phyloP scores from a whole-genome alignment of 2,113 vertebrate species.

The Centropristis striata region DNA sequence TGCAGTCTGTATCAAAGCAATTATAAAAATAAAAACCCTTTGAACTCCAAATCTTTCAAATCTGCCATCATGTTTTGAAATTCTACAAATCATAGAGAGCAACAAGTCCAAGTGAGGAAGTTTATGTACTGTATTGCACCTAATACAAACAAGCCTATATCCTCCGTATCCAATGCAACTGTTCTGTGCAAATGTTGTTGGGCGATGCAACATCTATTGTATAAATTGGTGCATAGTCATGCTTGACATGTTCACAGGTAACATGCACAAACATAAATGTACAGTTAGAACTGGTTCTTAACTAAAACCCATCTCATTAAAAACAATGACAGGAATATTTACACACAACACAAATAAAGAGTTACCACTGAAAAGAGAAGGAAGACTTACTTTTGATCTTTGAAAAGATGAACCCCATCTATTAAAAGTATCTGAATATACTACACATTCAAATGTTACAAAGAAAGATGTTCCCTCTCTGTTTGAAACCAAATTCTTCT shows the following conservation, averaged over 20 bases:
- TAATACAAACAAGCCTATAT: slow-evolving; percentile 54
- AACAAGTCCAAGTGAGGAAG: slow-evolving; percentile 71
- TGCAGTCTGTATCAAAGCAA: slow-evolving; percentile 86
- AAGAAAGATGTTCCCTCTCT: slow-evolving; percentile 64
- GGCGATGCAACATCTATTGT: slow-evolving; percentile 68
- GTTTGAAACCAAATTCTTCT: slow-evolving; percentile 39
- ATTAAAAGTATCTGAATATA: slow-evolving; percentile 65
- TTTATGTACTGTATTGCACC: slow-evolving; percentile 63
- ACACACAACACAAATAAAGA: slow-evolving; percentile 68
- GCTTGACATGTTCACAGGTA: slow-evolving; percentile 80
- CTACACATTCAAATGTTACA: slow-evolving; percentile 69
- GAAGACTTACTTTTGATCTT: slow-evolving; percentile 76
- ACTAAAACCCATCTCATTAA: slow-evolving; percentile 59
- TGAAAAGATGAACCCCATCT: slow-evolving; percentile 64
- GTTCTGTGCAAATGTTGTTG: slow-evolving; percentile 70
- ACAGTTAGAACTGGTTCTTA: slow-evolving; percentile 51
- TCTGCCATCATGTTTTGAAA: slow-evolving; percentile 63
- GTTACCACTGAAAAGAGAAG: slow-evolving; percentile 68
- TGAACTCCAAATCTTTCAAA: slow-evolving; percentile 72
- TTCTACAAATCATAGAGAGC: slow-evolving; percentile 68
- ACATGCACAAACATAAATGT: slow-evolving; percentile 86
- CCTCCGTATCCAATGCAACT: slow-evolving; percentile 53
- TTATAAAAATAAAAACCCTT: slow-evolving; percentile 87
- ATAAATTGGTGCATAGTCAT: slow-evolving; percentile 83
- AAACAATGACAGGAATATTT: slow-evolving; percentile 69